Evolutionary conservation across 2,797 vertebrate genomes (phyloP).

Genomic region (Neoniphon sammara): DNA sequence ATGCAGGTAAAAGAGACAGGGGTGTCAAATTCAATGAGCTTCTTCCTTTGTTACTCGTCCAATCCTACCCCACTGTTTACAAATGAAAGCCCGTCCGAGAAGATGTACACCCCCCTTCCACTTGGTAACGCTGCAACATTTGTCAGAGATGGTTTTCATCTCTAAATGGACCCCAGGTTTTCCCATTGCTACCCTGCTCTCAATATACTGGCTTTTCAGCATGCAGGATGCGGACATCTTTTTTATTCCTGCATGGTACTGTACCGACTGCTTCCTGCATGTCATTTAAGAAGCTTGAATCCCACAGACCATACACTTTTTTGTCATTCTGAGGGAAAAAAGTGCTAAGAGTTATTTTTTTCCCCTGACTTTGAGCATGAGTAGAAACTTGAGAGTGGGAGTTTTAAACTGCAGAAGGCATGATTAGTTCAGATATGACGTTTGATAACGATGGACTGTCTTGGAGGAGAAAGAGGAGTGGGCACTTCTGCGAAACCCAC

Average conservation of each 20-base stretch:
- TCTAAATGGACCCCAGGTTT: slow-evolving; percentile 51
- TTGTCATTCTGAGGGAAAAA: slow-evolving; percentile 52
- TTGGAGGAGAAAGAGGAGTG: slow-evolving; percentile 70
- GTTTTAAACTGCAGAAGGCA: slow-evolving; percentile 70
- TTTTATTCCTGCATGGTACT: slow-evolving; percentile 82
- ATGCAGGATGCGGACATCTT: slow-evolving; percentile 83
- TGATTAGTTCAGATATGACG: slow-evolving; percentile 59
- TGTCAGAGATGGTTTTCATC: slow-evolving; percentile 60
- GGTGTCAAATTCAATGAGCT: slow-evolving; percentile 78
- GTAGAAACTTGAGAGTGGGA: slow-evolving; percentile 62
- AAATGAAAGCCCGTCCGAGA: slow-evolving; percentile 56
- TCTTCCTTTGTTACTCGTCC: slow-evolving; percentile 62
- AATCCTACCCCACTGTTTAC: slow-evolving; percentile 58
- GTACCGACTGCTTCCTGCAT: slow-evolving; percentile 80
- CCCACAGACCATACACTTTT: slow-evolving; percentile 62
- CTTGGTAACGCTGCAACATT: slow-evolving; percentile 44
- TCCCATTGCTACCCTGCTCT: slow-evolving; percentile 76
- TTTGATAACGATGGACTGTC: slow-evolving; percentile 75
- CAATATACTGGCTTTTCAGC: slow-evolving; percentile 87
- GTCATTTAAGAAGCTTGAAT: slow-evolving; percentile 67
- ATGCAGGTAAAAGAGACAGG: slow-evolving; percentile 79
- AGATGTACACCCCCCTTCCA: slow-evolving; percentile 39
- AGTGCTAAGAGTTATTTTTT: slow-evolving; percentile 38
- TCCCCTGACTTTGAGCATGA: slow-evolving; percentile 71
- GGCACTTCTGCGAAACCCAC: slow-evolving; percentile 6